phyloP scores from a whole-genome alignment of 2,113 vertebrate genomes.

The Stictonetta naevosa region DNA sequence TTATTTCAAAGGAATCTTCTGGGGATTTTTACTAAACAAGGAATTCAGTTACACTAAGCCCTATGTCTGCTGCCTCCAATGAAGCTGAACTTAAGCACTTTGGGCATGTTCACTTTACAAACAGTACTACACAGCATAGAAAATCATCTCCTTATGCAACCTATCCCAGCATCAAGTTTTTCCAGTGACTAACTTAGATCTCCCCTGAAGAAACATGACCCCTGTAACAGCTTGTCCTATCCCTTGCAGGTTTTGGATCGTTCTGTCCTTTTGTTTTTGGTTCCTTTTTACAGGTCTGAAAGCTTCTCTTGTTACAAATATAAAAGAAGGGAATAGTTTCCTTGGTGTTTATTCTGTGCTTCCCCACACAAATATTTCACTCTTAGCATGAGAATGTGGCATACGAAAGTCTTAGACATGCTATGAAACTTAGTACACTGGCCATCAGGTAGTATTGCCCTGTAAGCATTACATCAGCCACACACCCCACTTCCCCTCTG shows the following conservation, averaged over 20 bases:
- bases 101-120: not conserved
- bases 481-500: not conserved
- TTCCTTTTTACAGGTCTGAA: not conserved
- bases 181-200: not conserved
- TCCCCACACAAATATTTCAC: not conserved
- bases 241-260: not conserved
- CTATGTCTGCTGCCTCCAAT: not conserved
- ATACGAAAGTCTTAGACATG: not conserved
- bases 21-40: not conserved
- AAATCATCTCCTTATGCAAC: not conserved
- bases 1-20: not conserved
- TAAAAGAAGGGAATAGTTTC: not conserved
- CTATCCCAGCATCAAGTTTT: not conserved
- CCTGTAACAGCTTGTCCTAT: not conserved
- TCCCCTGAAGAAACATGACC: not conserved
- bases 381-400: not conserved
- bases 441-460: not conserved
- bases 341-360: not conserved
- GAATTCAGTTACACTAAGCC: accelerated
- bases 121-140: not conserved
- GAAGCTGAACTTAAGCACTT: not conserved
- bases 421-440: not conserved
- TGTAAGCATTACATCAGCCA: not conserved
- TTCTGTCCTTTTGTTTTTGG: not conserved
- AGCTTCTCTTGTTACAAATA: not conserved